These are phyloP conservation scores for Papilio machaon DNA, from an alignment of 1,140 invertebrate species.

Conservation along the genomic window DNA sequence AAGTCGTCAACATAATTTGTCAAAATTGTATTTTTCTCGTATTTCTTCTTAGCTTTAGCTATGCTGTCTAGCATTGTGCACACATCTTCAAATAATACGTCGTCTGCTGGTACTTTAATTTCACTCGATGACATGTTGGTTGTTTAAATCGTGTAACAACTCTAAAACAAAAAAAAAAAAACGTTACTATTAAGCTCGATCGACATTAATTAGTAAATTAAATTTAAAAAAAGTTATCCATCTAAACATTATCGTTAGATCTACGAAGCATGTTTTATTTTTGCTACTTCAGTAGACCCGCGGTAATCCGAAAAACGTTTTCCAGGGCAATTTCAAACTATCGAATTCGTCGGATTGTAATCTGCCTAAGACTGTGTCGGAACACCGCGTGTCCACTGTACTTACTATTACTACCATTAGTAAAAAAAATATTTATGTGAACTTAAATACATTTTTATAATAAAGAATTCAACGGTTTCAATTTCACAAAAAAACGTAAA, in stretches of 20 bases:
- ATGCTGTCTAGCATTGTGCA: constrained; percentile 67
- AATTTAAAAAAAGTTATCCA: no score
- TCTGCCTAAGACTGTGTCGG: no score
- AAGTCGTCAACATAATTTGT: constrained; percentile 59
- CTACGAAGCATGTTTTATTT: background rate
- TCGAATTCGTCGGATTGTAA: no score
- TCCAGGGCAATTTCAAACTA: no score
- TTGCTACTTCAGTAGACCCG: background rate
- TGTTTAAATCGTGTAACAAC: constrained; percentile 31
- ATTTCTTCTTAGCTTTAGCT: constrained; percentile 62
- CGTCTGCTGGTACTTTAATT: constrained; percentile 56
- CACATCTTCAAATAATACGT: constrained; percentile 66
- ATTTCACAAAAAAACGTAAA: background rate
- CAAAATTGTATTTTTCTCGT: constrained; percentile 62
- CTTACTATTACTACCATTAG: background rate
- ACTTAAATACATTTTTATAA: background rate
- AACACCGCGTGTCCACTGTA: no score
- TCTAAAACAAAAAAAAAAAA: background rate
- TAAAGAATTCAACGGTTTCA: background rate
- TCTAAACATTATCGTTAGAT: background rate
- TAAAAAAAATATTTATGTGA: background rate
- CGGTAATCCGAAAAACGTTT: no score
- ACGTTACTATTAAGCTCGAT: background rate
- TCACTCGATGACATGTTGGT: constrained; percentile 46
- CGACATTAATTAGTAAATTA: no score